Base-by-base conservation (phyloP, 2,888 invertebrate species). In the Creontiades dilutus region DNA sequence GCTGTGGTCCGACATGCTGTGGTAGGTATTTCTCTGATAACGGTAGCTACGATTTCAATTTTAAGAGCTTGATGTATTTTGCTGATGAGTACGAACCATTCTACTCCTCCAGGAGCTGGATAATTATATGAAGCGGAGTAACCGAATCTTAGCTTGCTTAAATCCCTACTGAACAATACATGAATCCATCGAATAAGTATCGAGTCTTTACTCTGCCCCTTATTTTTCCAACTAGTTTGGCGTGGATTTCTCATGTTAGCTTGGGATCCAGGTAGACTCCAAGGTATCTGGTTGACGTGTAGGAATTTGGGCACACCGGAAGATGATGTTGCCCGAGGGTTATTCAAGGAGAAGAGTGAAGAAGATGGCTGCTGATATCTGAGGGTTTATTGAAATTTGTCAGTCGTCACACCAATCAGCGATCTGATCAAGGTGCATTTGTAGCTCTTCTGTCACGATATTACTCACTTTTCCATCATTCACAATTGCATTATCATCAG, bases 331-430 rank as follows among this genome's bases (percentile, higher is more conserved):
- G 55, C 12, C 82, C 4, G 52, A 4, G 14, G 16, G 52, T 82
- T 19, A 23, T 82, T 82, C 82, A 27, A 13, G 52, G 27, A 5
- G 52, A 48, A 82, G 19, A n/a, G 48, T 82, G 19, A 82, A 48
- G 82, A 82, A 48, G 48, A 48, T 82, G 55, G 48, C 48, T 82
- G 82, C 82, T 48, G 82, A 48, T 23, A 48, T 82, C 16, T 48
- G 82, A 7, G 82, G 82, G 52, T 82, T 82, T 82, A 82, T 48
- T 1, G 82, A 82, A 52, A 48, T 82, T 2, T 52, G 82, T 52
- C 82, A 82, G 19, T 82, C 82, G 16, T 82, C 82, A 27, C 82
- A 82, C 82, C 82, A 82, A 55, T 82, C 82, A 19, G 82, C 1
- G 28, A 82, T 82, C 82, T 52, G 1, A 47, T 82, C 82, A 19